Evolutionary conservation across 2,888 invertebrate species (phyloP), one percentile per base, ranked within the genome.

Genomic region (Tanypteryx hageni): DNA sequence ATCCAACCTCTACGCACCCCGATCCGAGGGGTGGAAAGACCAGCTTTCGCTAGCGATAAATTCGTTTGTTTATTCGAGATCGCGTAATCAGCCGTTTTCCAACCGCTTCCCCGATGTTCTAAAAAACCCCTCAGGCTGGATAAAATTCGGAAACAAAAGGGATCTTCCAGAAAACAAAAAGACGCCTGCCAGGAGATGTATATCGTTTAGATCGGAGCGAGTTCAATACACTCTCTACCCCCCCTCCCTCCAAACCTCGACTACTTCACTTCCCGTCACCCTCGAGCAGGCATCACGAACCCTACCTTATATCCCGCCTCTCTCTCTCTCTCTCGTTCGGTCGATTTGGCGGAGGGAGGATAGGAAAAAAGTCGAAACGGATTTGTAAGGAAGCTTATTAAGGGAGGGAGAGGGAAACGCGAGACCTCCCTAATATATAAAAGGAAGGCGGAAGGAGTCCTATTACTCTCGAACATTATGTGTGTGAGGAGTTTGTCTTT

Each of bases 141-240:
- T n/a, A 68, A 68, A 18, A 68, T n/a, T 68, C n/a, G 68, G 68
- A 68, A 68, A 68, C 68, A 68, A 64, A 64, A 64, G 68, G 11
- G 68, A 68, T 18, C 68, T 44, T 44, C 44, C 44, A 44, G 44
- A 44, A 44, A 68, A 64, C 7, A 14, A 14, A 64, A 64, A 64
- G 68, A 68, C n/a, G 68, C 68, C 18, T n/a, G 68, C 68, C 14
- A 57, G 85, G 85, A 59, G 58, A 58, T 58, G 9, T 85, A 27
- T 8, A 27, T 83, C 86, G 61, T 27, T 27, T 11, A 86, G 58
- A 58, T 86, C 22, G 22, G 22, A 22, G 11, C 8, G 86, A 61
- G 86, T 86, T 86, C 86, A 86, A 86, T 31, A 86, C 86, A 61
- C 86, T 61, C 86, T 61, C 56, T 11, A 27, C 27, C 27, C 31